Evolutionary conservation across 2,888 invertebrate species (phyloP), one percentile per base, ranked within the genome.

Genomic region (Hydropsyche betteni): DNA sequence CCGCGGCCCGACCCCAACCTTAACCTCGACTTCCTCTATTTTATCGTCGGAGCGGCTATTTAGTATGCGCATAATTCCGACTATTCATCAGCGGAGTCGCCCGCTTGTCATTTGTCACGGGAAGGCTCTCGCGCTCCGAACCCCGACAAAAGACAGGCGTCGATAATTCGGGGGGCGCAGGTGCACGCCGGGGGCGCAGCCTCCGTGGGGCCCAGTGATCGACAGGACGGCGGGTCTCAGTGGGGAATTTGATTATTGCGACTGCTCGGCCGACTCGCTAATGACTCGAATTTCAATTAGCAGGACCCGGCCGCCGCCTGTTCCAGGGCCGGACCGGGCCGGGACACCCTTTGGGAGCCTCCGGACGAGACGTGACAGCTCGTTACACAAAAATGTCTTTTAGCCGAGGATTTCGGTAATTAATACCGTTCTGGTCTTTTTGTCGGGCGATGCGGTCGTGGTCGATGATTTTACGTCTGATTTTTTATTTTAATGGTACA

Each of bases 211-310:
- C 73, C 73, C 52, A 52, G 14, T 69, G 69, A 69, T 69, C 69
- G 69, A 38, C 69, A 16, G 69, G 52, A 34, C 69, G 51, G 50
- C 58, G 68, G 58, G 75, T 77, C 77, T 77, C 77, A 76, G 61
- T 51, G 74, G 76, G 68, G 77, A 85, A 89, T 86, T 88, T 85
- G 86, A 89, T 88, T 89, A 89, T 85, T 84, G 81, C 84, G 84
- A 85, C 81, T 44, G 44, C 44, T 84, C 86, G 86, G 84, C 85
- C 87, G 88, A 64, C 34, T 36, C 86, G 88, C 87, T 89, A 89
- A 88, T 89, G 89, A 89, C 89, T 89, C 87, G 89, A 89, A 90
- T 90, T 90, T 90, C 90, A 90, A 90, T 90, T 90, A 90, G 34
- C 36, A 64, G 36, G 36, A 8, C 64, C 12, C 5, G 58, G 36